Base-by-base conservation (phyloP, 1,140 invertebrate genomes). In the Polypedilum vanderplanki region DNA sequence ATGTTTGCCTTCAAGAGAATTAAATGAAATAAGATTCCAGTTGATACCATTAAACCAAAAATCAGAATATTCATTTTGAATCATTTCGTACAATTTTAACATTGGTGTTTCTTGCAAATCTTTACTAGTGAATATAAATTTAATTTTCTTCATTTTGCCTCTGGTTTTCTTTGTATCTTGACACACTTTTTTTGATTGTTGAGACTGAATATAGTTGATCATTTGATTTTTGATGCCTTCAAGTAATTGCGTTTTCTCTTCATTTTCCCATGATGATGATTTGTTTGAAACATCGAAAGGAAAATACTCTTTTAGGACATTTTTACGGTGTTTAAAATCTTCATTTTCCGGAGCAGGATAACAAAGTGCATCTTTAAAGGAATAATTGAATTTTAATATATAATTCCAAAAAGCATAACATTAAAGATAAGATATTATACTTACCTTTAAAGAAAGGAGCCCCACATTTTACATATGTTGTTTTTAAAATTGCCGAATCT, bases 1-100 rank as follows among this genome's bases (percentile, higher is more conserved):
- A 77, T 87, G 87, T 10, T 83, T 82, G 75, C 80, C 80, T 65
- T 84, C 79, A 74, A 87, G 80, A 75, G 84, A 80, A 4, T 77
- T 73, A 0, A 77, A 80, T 3, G 85, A 83, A 74, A 88, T 85
- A 78, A 79, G 76, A 41, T 77, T 76, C 81, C 81, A 83, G 74
- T 82, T 79, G 40, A 83, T 76, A 81, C 81, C 82, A 75, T 82
- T 79, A 40, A 82, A 80, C 22, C 75, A 70, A 9, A 82, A 83
- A 20, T 78, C 74, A 0, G 33, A 40, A 67, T 76, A 77, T 1
- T 40, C 18, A 18, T 40, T 24, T 40, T 24, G 20, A 33, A 75
- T 41, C 0, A 10, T 75, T 17, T 70, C 18, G 10, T 41, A 74
- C 17, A 24, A 0, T 8, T 33, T 33, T 57, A 7, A 18, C 3